A percentile compares a stretch with the other conserved stretches of the same genome.
Evolutionary conservation across 2,888 invertebrate species (phyloP).

Genomic region (Synergus japonicus): DNA sequence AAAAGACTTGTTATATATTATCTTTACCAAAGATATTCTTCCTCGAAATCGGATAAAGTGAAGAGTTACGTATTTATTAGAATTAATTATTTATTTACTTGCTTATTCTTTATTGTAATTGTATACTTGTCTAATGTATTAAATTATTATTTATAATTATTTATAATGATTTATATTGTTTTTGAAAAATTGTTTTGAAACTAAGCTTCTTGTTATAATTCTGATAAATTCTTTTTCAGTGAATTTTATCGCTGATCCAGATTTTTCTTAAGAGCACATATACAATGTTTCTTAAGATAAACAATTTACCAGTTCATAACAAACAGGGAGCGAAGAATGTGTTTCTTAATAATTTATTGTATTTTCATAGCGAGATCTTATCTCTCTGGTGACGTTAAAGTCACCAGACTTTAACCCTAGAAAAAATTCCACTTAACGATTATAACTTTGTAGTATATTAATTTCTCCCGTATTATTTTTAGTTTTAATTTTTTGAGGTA

Average conservation of each 20-base stretch:
- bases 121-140: neutral
- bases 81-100: neutral
- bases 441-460: neutral
- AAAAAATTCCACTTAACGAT: neutral
- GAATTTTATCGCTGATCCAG: neutral
- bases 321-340: neutral
- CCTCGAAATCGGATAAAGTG: neutral
- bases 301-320: neutral
- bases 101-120: neutral
- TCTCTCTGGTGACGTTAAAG: conserved; percentile 18
- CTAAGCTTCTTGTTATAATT: neutral
- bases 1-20: neutral
- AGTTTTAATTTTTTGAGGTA: too few species aligned
- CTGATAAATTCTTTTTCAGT: neutral
- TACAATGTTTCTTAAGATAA: neutral
- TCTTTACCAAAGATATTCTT: neutral
- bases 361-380: conserved; percentile 32
- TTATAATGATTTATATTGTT: too few species aligned
- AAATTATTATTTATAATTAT: neutral
- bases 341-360: conserved; percentile 23
- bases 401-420: too few species aligned
- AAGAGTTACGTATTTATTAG: neutral
- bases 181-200: neutral
- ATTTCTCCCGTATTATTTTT: too few species aligned
- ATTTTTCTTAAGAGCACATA: neutral